Percentiles rank a stretch among this genome's conserved stretches.
These are phyloP conservation scores for Emydocephalus ijimae DNA, from an alignment of 2,113 vertebrate genomes.

Conservation along the genomic window DNA sequence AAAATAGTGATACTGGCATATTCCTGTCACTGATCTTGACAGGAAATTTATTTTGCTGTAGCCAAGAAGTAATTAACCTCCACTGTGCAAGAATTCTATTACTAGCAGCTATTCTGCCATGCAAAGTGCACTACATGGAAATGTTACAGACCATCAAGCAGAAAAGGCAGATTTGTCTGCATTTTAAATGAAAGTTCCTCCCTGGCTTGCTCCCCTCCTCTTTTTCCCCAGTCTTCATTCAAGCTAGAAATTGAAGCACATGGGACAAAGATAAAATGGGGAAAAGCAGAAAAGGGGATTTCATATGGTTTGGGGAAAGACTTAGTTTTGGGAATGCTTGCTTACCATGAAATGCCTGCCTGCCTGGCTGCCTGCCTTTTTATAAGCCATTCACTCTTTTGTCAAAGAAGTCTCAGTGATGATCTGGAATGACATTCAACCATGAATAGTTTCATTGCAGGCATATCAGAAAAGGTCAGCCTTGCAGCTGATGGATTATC, in stretches of 20 bases:
- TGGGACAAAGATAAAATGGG: constrained; percentile 59
- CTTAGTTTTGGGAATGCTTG: constrained; percentile 33
- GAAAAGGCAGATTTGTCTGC: constrained; percentile 88
- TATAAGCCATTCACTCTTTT: constrained; percentile 39
- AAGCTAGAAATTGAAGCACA: constrained; percentile 85
- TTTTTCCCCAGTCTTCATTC: constrained; percentile 72
- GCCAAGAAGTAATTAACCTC: constrained; percentile 96
- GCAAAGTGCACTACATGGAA: constrained; percentile 88
- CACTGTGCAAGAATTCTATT: constrained; percentile 92
- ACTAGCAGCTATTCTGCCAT: constrained; percentile 89
- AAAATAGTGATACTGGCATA: constrained; percentile 71
- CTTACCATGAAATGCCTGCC: neutral
- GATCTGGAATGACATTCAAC: constrained; percentile 55
- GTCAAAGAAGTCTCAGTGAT: constrained; percentile 45
- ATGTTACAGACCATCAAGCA: constrained; percentile 93
- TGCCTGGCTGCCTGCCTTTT: constrained; percentile 22
- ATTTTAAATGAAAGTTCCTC: constrained; percentile 88
- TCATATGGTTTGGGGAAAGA: constrained; percentile 66
- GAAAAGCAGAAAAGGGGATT: constrained; percentile 62
- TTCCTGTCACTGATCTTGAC: constrained; percentile 73
- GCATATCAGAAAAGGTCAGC: constrained; percentile 58
- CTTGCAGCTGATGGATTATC: constrained; percentile 40
- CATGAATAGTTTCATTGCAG: constrained; percentile 44
- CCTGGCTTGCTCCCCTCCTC: constrained; percentile 53
- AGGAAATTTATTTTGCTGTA: constrained; percentile 80